Evolutionary conservation across 2,797 vertebrate species (phyloP), one percentile per base, ranked within the genome.

Genomic region (Pogonophryne albipinna): DNA sequence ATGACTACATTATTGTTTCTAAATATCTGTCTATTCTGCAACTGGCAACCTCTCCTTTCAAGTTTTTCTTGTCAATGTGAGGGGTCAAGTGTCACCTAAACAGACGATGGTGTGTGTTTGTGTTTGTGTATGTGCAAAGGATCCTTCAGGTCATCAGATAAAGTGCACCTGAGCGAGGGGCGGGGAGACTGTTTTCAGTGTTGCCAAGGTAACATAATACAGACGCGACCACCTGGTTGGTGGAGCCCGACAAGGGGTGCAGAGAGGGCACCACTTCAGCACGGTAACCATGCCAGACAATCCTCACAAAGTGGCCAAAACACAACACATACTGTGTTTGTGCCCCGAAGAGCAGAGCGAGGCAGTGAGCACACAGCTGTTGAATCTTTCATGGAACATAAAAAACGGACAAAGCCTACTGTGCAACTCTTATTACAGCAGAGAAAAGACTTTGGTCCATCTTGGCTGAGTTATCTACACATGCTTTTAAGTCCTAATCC

Each of bases 111-210:
- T 45, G 63, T 79, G 76, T 78, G 59, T 86, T 45, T 79, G 74
- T 78, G 69, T 74, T 45, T 79, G 74, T 78, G 69, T 74, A 19
- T 55, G 67, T 49, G 52, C 62, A 75, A 62, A 84, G 72, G 76
- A 78, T 78, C 84, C 81, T 87, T 63, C 71, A 67, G 88, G 86
- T 89, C 89, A 91, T 92, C 87, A 83, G 89, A 91, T 89, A 88
- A 85, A 91, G 91, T 76, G 85, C 89, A 91, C 87, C 87, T 87
- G 84, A 89, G 72, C 79, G 78, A 80, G 74, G 79, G 86, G 61
- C 73, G 42, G 59, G 46, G 52, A 81, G 74, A 57, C 67, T 17
- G 52, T 71, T 84, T 88, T 65, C 62, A 64, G 41, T 0, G 83
- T 91, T 89, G 75, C 83, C 88, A 83, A 15, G 62, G 90, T 64